A percentile compares a stretch with the other conserved stretches of the same genome.
phyloP scores from a whole-genome alignment of 1,140 invertebrate genomes.

The Pissodes strobi region DNA sequence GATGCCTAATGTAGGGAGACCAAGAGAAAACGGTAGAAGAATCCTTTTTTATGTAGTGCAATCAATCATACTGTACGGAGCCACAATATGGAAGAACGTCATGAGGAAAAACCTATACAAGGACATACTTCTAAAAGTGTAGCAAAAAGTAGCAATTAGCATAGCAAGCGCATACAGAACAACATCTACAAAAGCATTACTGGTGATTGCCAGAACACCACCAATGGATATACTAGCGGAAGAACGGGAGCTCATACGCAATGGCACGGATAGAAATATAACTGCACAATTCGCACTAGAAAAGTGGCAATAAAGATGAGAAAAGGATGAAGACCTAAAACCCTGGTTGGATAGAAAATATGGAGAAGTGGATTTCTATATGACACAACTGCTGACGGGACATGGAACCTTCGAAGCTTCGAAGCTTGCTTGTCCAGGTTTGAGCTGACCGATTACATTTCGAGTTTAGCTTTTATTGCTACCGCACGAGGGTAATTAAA shows the following conservation, averaged over 20 bases:
- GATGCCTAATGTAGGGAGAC: background rate
- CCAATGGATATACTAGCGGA: slow-evolving; percentile 39
- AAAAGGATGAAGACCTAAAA: slow-evolving; percentile 31
- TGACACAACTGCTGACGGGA: slow-evolving; percentile 45
- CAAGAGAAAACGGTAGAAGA: background rate
- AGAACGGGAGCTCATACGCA: slow-evolving; percentile 9
- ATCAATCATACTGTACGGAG: too few relatives aligned
- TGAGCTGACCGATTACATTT: too few relatives aligned
- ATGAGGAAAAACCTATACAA: background rate
- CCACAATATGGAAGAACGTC: background rate
- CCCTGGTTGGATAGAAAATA: slow-evolving; percentile 31
- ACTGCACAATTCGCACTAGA: background rate
- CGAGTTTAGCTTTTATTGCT: too few relatives aligned
- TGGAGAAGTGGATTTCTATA: slow-evolving; percentile 38
- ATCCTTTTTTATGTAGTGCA: too few relatives aligned
- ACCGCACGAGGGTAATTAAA: too few relatives aligned
- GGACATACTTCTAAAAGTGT: background rate
- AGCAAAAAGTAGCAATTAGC: background rate
- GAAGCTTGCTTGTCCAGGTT: too few relatives aligned
- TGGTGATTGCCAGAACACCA: slow-evolving; percentile 27
- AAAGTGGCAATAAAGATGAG: slow-evolving; percentile 18
- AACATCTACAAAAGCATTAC: too few relatives aligned
- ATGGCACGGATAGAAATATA: background rate
- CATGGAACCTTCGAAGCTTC: slow-evolving; percentile 47
- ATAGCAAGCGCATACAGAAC: too few relatives aligned